Percentiles rank a stretch among this genome's conserved stretches.
phyloP scores from a whole-genome alignment of 2,888 invertebrate genomes.

The Steinernema scapterisci region DNA sequence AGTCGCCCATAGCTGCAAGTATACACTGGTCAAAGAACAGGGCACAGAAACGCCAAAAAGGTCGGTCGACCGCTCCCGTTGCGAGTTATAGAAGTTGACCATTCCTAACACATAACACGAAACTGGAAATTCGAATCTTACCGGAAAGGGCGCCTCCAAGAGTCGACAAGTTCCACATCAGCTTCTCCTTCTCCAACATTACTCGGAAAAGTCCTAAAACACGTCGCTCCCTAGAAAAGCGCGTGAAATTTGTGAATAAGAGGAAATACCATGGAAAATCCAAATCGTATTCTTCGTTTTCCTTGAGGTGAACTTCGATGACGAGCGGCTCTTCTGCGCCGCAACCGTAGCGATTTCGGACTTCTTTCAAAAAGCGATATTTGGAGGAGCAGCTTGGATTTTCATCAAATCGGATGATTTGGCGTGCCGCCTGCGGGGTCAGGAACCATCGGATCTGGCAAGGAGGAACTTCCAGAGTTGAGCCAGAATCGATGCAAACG shows the following conservation, averaged over 20 bases:
- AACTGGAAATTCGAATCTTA: too few species aligned
- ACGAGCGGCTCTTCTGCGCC: background rate
- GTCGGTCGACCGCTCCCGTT: too few species aligned
- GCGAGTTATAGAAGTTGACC: too few species aligned
- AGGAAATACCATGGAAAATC: background rate
- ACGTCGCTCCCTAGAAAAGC: constrained; percentile 46
- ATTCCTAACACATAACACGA: too few species aligned
- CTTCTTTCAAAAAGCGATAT: background rate
- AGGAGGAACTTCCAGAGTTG: background rate
- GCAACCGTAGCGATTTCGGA: background rate
- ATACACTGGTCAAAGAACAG: too few species aligned
- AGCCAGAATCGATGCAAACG: background rate
- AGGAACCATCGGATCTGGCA: background rate
- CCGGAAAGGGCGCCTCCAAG: constrained; percentile 93
- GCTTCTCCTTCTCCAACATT: constrained; percentile 77
- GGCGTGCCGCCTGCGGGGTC: background rate
- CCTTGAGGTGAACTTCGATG: background rate
- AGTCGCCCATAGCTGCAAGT: constrained; percentile 91
- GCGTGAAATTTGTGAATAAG: too few species aligned
- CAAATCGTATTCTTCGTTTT: constrained; percentile 3
- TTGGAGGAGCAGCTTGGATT: background rate
- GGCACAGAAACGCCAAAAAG: too few species aligned
- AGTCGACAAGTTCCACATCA: constrained; percentile 92
- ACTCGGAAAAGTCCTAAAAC: constrained; percentile 39
- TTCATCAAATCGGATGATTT: background rate